Evolutionary conservation across 2,113 vertebrate genomes (phyloP).

Genomic region (Otocyon megalotis): DNA sequence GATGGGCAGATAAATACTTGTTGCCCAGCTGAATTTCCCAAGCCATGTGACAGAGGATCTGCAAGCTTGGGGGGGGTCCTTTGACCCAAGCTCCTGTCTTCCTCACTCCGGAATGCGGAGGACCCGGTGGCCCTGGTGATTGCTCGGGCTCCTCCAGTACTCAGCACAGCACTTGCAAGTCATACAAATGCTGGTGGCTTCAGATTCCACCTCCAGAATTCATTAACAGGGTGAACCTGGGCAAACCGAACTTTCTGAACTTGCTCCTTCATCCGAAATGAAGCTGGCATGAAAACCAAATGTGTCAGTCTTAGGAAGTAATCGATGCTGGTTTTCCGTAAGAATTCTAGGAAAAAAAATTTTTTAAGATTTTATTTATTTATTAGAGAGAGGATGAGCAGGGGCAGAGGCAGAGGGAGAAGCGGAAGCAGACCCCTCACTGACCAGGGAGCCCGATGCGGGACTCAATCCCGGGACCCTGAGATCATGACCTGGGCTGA

Average conservation of each 20-base stretch:
- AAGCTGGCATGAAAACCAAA: not conserved
- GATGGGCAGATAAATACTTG: not conserved
- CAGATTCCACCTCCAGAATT: not conserved
- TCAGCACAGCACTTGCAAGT: not conserved
- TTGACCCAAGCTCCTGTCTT: not conserved
- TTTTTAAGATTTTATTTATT: too few species aligned
- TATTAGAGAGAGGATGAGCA: too few species aligned
- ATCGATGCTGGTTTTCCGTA: not conserved
- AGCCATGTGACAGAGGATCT: not conserved
- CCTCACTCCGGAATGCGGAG: not conserved
- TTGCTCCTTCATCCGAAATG: not conserved
- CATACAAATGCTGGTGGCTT: not conserved
- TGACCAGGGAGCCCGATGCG: too few species aligned
- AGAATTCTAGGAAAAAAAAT: not conserved
- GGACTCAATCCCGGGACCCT: too few species aligned
- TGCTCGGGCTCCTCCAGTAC: not conserved
- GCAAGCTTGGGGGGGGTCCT: not conserved
- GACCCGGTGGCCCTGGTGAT: not conserved
- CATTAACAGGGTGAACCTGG: not conserved
- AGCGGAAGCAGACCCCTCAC: too few species aligned
- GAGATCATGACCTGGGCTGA: too few species aligned
- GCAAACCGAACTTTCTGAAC: not conserved
- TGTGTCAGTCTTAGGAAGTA: not conserved
- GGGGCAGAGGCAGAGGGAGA: too few species aligned
- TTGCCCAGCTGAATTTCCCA: not conserved